phyloP scores from a whole-genome alignment of 2,797 vertebrate genomes.

The Fistularia tabacaria region DNA sequence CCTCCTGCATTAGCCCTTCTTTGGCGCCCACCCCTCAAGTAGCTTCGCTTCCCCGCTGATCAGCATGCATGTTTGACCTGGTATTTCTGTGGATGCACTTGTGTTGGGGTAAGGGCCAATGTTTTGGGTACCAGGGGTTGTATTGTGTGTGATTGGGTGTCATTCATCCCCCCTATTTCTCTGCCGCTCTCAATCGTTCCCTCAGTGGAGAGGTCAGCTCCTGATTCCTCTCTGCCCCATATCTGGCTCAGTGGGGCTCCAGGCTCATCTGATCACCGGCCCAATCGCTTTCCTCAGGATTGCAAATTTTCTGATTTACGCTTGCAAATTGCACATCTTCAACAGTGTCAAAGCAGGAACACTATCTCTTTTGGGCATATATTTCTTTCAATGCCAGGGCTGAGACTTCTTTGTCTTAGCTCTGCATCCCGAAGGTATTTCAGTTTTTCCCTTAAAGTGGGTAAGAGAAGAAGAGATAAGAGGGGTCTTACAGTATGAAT shows the following conservation, averaged over 20 bases:
- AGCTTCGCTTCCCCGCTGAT: constrained; percentile 33
- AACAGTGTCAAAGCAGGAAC: constrained; percentile 62
- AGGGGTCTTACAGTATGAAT: constrained; percentile 57
- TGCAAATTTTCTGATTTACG: constrained; percentile 67
- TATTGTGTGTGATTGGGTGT: constrained; percentile 52
- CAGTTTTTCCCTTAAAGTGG: constrained; percentile 32
- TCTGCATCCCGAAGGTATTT: constrained; percentile 44
- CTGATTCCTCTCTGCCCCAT: constrained; percentile 53
- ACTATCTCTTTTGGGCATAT: constrained; percentile 68
- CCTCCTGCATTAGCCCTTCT: neutral
- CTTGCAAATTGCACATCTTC: constrained; percentile 69
- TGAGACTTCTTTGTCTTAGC: constrained; percentile 54
- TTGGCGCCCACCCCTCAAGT: constrained; percentile 2
- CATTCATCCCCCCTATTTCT: constrained; percentile 50
- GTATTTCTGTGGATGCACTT: constrained; percentile 52
- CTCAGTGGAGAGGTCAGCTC: constrained; percentile 49
- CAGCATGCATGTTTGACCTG: constrained; percentile 55
- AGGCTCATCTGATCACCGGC: constrained; percentile 68
- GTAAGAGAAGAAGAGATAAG: constrained; percentile 53
- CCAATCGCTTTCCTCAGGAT: constrained; percentile 59
- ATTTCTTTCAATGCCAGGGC: constrained; percentile 66
- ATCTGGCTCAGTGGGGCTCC: constrained; percentile 64
- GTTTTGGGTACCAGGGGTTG: constrained; percentile 45
- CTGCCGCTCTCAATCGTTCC: constrained; percentile 66
- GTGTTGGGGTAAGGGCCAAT: constrained; percentile 47